A percentile compares a stretch with the other conserved stretches of the same genome.
Conservation (phyloP, 2,888 invertebrate genomes). For the Eledone cirrhosa region DNA sequence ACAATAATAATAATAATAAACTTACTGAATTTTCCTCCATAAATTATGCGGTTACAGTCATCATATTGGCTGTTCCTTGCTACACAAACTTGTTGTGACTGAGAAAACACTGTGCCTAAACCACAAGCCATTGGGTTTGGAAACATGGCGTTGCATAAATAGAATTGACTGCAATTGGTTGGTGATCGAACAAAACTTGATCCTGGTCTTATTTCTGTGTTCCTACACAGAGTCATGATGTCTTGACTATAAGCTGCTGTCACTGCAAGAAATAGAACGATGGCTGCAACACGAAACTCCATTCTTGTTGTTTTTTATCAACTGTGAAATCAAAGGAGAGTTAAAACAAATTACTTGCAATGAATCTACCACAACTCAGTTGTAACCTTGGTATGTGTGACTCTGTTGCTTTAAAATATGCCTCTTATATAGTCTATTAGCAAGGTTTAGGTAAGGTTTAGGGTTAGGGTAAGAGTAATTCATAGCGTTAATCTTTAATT, state of each 20-base stretch:
- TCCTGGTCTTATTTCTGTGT: not conserved
- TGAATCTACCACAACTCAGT: too few relatives aligned
- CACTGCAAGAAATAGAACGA: not conserved
- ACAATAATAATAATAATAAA: not conserved
- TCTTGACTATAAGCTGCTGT: not conserved
- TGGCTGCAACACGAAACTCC: not conserved
- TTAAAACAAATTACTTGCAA: too few relatives aligned
- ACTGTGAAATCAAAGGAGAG: too few relatives aligned
- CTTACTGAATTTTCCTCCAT: slow-evolving; percentile 7
- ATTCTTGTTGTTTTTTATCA: not conserved
- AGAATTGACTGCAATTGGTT: slow-evolving; percentile 10
- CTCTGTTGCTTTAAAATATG: too few relatives aligned
- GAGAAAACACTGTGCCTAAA: not conserved
- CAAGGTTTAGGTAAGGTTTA: too few relatives aligned
- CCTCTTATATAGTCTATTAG: too few relatives aligned
- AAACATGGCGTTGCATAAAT: not conserved
- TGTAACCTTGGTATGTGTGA: too few relatives aligned
- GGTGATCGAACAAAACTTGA: not conserved
- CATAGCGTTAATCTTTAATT: too few relatives aligned
- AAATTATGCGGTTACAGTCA: not conserved
- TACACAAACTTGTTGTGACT: slow-evolving; percentile 7
- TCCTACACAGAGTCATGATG: not conserved
- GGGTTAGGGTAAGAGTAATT: too few relatives aligned
- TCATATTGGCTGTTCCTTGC: not conserved
- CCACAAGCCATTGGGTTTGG: not conserved